Conservation (phyloP, 2,888 invertebrate species). For the Drosophila stalkeri region DNA sequence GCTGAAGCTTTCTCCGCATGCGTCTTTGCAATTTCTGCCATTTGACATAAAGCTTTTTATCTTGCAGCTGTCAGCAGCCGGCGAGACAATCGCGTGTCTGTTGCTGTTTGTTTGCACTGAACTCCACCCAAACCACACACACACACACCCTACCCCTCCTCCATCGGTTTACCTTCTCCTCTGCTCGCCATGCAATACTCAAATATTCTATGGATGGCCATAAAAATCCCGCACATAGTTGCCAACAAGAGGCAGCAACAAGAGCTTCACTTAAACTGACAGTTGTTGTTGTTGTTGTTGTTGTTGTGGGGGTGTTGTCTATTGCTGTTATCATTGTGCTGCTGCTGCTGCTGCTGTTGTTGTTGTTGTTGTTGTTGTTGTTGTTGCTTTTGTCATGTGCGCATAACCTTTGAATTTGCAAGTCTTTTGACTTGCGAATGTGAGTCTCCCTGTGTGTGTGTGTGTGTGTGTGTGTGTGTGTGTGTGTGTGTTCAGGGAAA, state of each 20-base stretch:
- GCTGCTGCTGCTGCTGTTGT: conserved; percentile 10
- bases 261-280: conserved; percentile 27
- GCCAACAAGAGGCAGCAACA: conserved; percentile 26
- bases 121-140: no score
- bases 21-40: conserved; percentile 70
- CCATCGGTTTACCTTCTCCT: neutral
- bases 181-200: conserved; percentile 12
- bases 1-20: conserved; percentile 64
- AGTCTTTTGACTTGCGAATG: conserved; percentile 44
- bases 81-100: conserved; percentile 75
- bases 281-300: conserved; percentile 7
- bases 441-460: no score
- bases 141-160: no score
- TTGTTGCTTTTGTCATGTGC: conserved; percentile 52
- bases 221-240: conserved; percentile 71
- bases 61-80: conserved; percentile 69
- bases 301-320: no score
- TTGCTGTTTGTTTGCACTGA: conserved; percentile 58
- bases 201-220: conserved; percentile 67
- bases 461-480: neutral
- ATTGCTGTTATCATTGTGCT: conserved; percentile 2
- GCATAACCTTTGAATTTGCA: conserved; percentile 72
- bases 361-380: conserved; percentile 3
- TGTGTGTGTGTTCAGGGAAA: neutral
- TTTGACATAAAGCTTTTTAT: conserved; percentile 82